Conservation (phyloP, 2,888 invertebrate species). For the Carterocephalus palaemon region DNA sequence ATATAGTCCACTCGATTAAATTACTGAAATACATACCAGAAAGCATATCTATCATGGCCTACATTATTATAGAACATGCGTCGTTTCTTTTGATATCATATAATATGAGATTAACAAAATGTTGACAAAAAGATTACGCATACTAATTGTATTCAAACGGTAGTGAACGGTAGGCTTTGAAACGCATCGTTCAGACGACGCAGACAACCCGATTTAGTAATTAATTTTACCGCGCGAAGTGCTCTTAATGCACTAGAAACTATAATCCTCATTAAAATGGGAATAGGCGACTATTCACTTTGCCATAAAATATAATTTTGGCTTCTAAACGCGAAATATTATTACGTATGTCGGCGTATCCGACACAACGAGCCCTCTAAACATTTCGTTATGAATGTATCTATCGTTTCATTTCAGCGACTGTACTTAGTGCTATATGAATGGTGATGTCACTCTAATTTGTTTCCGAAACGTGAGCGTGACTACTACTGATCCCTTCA, state of each 20-base stretch:
- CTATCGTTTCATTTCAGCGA: constrained; percentile 13
- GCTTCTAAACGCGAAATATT: constrained; percentile 66
- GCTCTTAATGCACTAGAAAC: constrained; percentile 75
- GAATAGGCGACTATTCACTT: constrained; percentile 72
- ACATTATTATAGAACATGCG: no score
- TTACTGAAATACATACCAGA: no score
- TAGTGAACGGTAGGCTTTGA: constrained; percentile 49
- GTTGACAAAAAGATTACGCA: constrained; percentile 34
- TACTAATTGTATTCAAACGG: constrained; percentile 44
- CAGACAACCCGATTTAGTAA: constrained; percentile 73
- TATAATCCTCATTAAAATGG: constrained; percentile 77
- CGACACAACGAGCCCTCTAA: constrained; percentile 24
- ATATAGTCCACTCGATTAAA: no score
- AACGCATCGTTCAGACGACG: constrained; percentile 51
- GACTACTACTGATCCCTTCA: constrained; percentile 6
- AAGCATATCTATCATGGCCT: no score
- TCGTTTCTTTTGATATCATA: no score
- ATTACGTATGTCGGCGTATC: constrained; percentile 53
- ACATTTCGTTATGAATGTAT: constrained; percentile 2
- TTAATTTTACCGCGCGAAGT: constrained; percentile 75
- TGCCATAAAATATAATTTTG: constrained; percentile 71
- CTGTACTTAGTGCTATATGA: no score
- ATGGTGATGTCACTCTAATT: constrained; percentile 4
- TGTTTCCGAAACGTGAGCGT: constrained; percentile 1
- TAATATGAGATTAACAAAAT: background rate